A percentile compares a stretch with the other conserved stretches of the same genome.
These are phyloP conservation scores for Alligator sinensis DNA, from an alignment of 2,113 vertebrate species.

Conservation along the genomic window DNA sequence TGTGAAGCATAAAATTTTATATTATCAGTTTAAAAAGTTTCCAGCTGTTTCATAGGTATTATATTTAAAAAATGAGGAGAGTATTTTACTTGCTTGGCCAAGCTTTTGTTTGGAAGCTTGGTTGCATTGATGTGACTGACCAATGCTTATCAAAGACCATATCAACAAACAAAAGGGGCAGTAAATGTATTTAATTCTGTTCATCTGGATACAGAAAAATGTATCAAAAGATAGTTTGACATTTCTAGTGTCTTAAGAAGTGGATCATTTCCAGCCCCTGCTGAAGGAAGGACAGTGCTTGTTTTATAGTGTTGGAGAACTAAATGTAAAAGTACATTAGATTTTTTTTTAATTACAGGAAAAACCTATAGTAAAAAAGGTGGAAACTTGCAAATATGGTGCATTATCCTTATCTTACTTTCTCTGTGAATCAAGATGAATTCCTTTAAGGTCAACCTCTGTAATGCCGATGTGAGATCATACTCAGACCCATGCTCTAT, in stretches of 20 bases:
- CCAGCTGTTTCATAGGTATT: constrained; percentile 1
- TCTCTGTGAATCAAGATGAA: background rate
- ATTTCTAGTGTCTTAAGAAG: background rate
- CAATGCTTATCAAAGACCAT: background rate
- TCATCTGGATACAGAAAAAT: background rate
- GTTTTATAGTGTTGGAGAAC: background rate
- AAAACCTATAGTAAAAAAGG: background rate
- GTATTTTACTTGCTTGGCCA: background rate
- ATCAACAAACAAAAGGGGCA: background rate
- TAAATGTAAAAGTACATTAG: background rate
- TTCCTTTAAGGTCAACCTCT: rapidly evolving
- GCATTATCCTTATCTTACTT: background rate
- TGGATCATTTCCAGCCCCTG: background rate
- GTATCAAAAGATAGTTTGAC: background rate
- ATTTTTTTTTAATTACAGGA: background rate
- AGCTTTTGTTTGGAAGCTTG: background rate
- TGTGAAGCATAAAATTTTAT: constrained; percentile 38
- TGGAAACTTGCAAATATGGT: background rate
- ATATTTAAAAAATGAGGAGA: background rate
- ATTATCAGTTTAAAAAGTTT: constrained; percentile 45
- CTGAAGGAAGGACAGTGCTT: background rate
- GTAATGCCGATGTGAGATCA: background rate
- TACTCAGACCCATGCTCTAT: background rate
- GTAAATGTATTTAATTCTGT: background rate
- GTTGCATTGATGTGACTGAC: background rate